Conservation (phyloP, 2,888 invertebrate genomes). For the Eupithecia abbreviata region DNA sequence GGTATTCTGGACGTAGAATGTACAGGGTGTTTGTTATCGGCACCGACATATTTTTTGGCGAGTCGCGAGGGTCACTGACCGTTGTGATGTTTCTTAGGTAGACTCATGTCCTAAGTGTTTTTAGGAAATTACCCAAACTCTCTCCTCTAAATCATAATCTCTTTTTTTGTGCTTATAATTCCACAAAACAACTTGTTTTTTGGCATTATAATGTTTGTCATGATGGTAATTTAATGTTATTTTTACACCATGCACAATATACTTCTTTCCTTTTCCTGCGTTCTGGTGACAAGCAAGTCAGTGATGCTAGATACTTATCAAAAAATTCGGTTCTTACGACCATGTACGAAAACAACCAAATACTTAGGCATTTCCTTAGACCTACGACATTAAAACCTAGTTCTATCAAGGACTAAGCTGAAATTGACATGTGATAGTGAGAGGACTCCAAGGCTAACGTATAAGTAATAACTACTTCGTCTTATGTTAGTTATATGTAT, state of each 20-base stretch:
- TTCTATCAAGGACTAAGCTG: background rate
- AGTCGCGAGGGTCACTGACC: too few relatives aligned
- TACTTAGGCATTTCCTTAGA: background rate
- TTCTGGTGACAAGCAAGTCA: background rate
- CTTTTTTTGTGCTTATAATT: too few relatives aligned
- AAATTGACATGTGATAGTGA: background rate
- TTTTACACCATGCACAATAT: background rate
- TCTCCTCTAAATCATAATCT: too few relatives aligned
- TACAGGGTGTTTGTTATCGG: too few relatives aligned
- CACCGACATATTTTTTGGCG: too few relatives aligned
- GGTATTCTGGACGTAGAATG: too few relatives aligned
- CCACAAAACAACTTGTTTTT: too few relatives aligned
- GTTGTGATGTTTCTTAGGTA: too few relatives aligned
- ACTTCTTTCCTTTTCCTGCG: background rate
- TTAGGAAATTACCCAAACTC: too few relatives aligned
- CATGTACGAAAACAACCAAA: background rate
- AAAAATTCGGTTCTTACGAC: background rate
- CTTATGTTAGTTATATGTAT: too few relatives aligned
- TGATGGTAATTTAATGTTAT: background rate
- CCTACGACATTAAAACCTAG: background rate
- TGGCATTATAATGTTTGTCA: background rate
- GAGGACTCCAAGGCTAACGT: background rate
- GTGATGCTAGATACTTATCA: background rate
- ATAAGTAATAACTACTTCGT: background rate
- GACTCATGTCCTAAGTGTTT: too few relatives aligned